Evolutionary conservation across 1,140 invertebrate species (phyloP).

Genomic region (Heliconius himera): DNA sequence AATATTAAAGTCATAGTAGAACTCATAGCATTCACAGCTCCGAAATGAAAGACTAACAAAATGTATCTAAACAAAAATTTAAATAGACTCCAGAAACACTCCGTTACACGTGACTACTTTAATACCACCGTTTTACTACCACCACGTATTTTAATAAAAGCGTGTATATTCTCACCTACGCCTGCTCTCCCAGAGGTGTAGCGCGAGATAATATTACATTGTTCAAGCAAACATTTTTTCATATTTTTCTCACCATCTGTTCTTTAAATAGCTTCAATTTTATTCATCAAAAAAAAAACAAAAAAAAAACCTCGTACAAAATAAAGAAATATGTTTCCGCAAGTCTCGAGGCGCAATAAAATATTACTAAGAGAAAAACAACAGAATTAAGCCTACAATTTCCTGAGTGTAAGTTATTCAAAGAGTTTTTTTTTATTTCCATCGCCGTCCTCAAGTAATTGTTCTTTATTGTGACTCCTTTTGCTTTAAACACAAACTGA

Average conservation of each 20-base stretch:
- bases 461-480: constrained; percentile 27
- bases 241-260: background rate
- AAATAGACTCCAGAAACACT: background rate
- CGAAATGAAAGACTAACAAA: background rate
- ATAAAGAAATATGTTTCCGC: constrained; percentile 6
- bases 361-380: constrained; percentile 19
- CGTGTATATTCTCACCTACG: background rate
- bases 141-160: background rate
- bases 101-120: background rate
- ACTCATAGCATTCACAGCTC: background rate
- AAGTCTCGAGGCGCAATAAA: constrained; percentile 7
- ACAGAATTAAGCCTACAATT: constrained; percentile 27
- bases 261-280: constrained; percentile 4
- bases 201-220: background rate
- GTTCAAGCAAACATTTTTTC: background rate
- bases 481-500: constrained; percentile 18
- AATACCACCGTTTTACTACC: background rate
- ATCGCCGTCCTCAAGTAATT: constrained; percentile 21
- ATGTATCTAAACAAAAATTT: background rate
- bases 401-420: constrained; percentile 28
- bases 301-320: constrained; percentile 1
- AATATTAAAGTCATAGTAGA: background rate
- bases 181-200: background rate
- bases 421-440: constrained; percentile 23
- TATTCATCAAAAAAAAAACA: background rate